These are phyloP conservation scores for rabbit (Oryctolagus cuniculus) DNA, from an alignment of 2,113 vertebrate species.

Conservation along the genomic window DNA sequence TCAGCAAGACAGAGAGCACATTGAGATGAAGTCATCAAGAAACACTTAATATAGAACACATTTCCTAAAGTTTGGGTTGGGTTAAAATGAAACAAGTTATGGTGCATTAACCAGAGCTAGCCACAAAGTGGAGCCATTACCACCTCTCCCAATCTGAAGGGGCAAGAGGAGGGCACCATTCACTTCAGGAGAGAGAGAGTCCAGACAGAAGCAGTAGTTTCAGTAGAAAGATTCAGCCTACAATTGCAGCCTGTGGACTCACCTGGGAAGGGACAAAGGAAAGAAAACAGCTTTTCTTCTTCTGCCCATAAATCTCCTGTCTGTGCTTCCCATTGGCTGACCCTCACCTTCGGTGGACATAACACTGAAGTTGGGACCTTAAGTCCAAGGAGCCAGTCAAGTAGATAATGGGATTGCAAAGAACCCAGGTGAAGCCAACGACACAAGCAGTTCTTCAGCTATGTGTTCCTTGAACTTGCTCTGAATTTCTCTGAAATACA, in stretches of 20 bases:
- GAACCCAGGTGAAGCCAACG: neutral
- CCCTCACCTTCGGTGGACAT: neutral
- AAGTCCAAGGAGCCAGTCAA: neutral
- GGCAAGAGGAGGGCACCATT: rapidly evolving
- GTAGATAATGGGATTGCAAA: neutral
- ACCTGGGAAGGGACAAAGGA: neutral
- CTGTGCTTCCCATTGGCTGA: neutral
- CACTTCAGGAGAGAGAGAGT: neutral
- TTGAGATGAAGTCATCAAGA: neutral
- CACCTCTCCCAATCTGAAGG: neutral
- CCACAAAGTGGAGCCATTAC: neutral
- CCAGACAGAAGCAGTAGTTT: neutral
- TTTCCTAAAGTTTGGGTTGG: neutral
- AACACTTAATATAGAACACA: neutral
- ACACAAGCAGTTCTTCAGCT: neutral
- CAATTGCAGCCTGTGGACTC: too few species aligned
- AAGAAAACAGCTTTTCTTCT: neutral
- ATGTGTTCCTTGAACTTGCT: neutral
- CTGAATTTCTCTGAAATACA: neutral
- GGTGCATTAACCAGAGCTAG: neutral
- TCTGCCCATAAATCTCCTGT: neutral
- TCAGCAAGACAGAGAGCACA: neutral
- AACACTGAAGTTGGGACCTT: neutral
- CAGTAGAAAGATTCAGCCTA: neutral
- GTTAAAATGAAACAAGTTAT: neutral